Evolutionary conservation across 2,888 invertebrate genomes (phyloP).

Genomic region (Andrena bicolor): DNA sequence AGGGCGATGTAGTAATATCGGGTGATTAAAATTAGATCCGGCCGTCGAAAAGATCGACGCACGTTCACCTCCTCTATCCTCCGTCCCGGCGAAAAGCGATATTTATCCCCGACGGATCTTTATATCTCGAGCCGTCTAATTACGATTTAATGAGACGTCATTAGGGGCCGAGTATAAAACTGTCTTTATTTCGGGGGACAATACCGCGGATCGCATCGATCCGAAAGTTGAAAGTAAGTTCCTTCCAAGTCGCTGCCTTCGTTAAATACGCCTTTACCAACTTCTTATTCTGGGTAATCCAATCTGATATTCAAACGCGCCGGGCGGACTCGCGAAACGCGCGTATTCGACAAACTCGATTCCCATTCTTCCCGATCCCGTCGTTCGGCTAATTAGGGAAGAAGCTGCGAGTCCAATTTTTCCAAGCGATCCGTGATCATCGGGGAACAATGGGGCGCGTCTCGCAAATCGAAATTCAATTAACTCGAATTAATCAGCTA

Average conservation of each 20-base stretch:
- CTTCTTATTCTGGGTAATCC: conserved; percentile 53
- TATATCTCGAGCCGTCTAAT: conserved; percentile 39
- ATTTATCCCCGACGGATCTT: conserved; percentile 28
- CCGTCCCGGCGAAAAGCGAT: background rate
- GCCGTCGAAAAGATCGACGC: conserved; percentile 21
- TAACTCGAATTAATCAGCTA: conserved; percentile 26
- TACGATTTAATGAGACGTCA: conserved; percentile 64
- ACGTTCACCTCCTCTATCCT: background rate
- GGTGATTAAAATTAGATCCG: conserved; percentile 60
- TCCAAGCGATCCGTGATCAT: conserved; percentile 11
- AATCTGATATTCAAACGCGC: conserved; percentile 47
- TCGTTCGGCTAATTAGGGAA: conserved; percentile 45
- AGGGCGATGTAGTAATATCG: conserved; percentile 59
- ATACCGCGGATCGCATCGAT: conserved; percentile 64
- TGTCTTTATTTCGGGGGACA: conserved; percentile 56
- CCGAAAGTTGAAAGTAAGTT: conserved; percentile 50
- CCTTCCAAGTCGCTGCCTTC: conserved; percentile 50
- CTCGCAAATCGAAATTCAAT: conserved; percentile 18
- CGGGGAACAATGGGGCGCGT: background rate
- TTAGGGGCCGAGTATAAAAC: conserved; percentile 55
- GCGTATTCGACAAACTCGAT: conserved; percentile 8
- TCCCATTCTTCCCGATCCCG: conserved; percentile 36
- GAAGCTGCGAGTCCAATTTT: conserved; percentile 25
- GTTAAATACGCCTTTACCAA: conserved; percentile 61
- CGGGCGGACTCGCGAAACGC: background rate